Evolutionary conservation across 30 jellyfish, hydroid and myxozoan genomes (phyloP).

Genomic region (Turritopsis rubra): DNA sequence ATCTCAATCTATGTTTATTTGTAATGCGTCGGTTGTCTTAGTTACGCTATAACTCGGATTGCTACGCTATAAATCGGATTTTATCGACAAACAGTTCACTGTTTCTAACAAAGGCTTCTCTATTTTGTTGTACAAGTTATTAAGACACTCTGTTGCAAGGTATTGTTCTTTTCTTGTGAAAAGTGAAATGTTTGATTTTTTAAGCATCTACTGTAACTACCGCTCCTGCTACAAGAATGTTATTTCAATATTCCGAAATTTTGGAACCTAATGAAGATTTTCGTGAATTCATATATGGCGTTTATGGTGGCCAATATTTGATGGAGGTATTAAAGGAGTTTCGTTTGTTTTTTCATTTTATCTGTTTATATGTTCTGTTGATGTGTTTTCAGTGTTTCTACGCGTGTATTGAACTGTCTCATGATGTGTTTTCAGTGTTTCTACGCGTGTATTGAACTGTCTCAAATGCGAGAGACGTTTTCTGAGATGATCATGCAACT

Average conservation of each 20-base stretch:
- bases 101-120: too few species aligned
- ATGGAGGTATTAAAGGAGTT: constrained; percentile 40
- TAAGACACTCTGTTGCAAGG: too few species aligned
- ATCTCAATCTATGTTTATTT: too few species aligned
- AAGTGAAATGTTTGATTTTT: background rate
- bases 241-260: constrained; percentile 15
- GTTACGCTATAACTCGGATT: too few species aligned
- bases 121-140: too few species aligned
- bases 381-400: too few species aligned
- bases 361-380: background rate
- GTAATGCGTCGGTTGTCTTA: too few species aligned
- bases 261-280: constrained; percentile 43
- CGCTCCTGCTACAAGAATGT: constrained; percentile 7
- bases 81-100: too few species aligned
- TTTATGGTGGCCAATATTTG: constrained; percentile 51
- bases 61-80: too few species aligned
- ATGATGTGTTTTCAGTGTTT: constrained; percentile 73
- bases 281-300: constrained; percentile 42
- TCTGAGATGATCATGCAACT: constrained; percentile 59
- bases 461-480: constrained; percentile 38
- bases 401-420: background rate
- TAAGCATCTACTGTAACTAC: constrained; percentile 33
- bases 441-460: constrained; percentile 67
- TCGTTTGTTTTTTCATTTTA: background rate
- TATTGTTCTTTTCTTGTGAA: too few species aligned